Percentiles rank a stretch among this genome's conserved stretches.
Evolutionary conservation across 2,888 invertebrate species (phyloP).

Genomic region (Venusia cambrica): DNA sequence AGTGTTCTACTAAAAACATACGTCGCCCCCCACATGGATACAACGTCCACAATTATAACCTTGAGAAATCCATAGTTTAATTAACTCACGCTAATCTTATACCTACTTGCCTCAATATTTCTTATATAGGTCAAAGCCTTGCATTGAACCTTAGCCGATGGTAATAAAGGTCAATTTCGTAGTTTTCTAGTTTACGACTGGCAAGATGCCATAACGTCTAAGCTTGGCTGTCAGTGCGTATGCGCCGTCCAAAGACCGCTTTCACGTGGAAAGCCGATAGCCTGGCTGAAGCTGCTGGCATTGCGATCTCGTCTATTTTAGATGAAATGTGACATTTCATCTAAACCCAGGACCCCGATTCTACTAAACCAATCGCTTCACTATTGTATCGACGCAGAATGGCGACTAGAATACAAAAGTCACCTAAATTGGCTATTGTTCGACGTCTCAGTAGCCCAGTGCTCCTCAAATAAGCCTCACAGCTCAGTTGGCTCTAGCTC

Average conservation of each 20-base stretch:
- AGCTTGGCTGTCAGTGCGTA: slow-evolving; percentile 33
- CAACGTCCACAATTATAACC: slow-evolving; percentile 15
- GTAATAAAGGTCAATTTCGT: slow-evolving; percentile 27
- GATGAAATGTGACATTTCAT: too few species aligned
- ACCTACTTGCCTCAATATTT: slow-evolving; percentile 24
- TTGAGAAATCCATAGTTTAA: slow-evolving; percentile 19
- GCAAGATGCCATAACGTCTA: slow-evolving; percentile 37
- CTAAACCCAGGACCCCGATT: too few species aligned
- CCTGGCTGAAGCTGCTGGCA: too few species aligned
- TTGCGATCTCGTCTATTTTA: not conserved
- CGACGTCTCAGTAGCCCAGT: too few species aligned
- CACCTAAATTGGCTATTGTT: too few species aligned
- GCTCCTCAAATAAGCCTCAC: too few species aligned
- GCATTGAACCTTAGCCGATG: slow-evolving; percentile 31
- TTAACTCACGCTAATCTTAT: slow-evolving; percentile 16
- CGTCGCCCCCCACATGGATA: slow-evolving; percentile 3
- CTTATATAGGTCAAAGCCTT: slow-evolving; percentile 18
- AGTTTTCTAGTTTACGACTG: slow-evolving; percentile 33
- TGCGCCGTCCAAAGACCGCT: slow-evolving; percentile 21
- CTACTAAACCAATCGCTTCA: too few species aligned
- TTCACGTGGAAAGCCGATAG: slow-evolving; percentile 4
- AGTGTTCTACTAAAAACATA: slow-evolving; percentile 7
- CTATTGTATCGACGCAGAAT: too few species aligned
- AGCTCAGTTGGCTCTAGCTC: too few species aligned
- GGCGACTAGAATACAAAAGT: too few species aligned